phyloP scores from a whole-genome alignment of 2,888 invertebrate species.

The Eupithecia abbreviata region DNA sequence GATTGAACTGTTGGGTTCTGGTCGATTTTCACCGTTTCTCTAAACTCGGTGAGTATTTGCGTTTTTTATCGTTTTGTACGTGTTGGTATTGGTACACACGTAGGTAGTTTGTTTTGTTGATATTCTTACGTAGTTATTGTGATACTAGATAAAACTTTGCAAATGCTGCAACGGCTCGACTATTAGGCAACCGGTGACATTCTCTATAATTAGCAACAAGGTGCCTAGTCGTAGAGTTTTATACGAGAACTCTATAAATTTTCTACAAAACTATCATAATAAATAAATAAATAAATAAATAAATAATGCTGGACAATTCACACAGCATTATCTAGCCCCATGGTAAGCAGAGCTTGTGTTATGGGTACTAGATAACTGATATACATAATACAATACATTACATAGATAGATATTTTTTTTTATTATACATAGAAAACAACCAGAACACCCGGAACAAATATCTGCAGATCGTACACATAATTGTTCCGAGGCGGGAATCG shows the following conservation, averaged over 20 bases:
- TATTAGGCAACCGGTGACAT: constrained; percentile 29
- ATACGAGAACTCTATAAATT: constrained; percentile 2
- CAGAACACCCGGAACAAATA: no score
- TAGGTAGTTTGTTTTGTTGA: constrained; percentile 61
- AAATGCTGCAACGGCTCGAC: constrained; percentile 34
- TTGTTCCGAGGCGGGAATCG: no score
- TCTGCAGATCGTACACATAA: no score
- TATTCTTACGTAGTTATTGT: constrained; percentile 56
- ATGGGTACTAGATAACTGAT: no score
- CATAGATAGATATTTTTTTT: no score
- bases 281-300: no score
- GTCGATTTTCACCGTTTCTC: constrained; percentile 41
- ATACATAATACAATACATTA: no score
- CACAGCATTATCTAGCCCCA: no score
- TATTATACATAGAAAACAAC: no score
- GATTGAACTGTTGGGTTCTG: constrained; percentile 49
- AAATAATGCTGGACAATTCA: no score
- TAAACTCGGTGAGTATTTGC: constrained; percentile 59
- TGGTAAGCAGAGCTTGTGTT: no score
- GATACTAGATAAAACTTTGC: constrained; percentile 50
- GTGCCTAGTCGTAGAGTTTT: neutral
- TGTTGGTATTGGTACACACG: constrained; percentile 40
- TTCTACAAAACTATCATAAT: neutral
- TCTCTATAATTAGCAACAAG: constrained; percentile 9
- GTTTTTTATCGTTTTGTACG: constrained; percentile 46